A percentile compares a stretch with the other conserved stretches of the same genome.
Conservation (phyloP, 2,888 invertebrate genomes). For the Gastrophysa polygoni region DNA sequence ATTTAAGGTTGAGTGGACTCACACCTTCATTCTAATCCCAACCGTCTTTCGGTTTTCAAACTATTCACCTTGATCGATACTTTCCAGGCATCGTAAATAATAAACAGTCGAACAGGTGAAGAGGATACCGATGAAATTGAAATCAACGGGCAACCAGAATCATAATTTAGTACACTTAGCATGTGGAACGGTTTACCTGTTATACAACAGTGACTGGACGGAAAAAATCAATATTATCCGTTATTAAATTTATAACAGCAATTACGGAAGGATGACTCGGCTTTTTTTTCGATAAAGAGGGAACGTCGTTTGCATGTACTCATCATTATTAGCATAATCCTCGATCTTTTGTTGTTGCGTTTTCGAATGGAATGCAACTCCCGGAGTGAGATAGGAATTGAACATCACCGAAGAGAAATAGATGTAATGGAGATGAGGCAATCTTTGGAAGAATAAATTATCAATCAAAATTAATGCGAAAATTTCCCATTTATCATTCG, state of each 20-base stretch:
- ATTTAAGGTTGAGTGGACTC: too few relatives aligned
- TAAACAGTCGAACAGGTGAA: background rate
- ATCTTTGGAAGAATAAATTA: too few relatives aligned
- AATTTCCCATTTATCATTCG: too few relatives aligned
- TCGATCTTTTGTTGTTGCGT: too few relatives aligned
- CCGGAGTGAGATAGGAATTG: too few relatives aligned
- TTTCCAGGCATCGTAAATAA: background rate
- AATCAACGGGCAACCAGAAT: constrained; percentile 2
- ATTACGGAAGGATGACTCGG: constrained; percentile 24
- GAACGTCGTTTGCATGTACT: background rate
- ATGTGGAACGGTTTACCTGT: background rate
- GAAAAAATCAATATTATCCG: constrained; percentile 25
- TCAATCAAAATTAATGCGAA: too few relatives aligned
- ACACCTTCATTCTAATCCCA: background rate
- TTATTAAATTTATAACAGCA: constrained; percentile 30
- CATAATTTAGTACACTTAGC: constrained; percentile 5
- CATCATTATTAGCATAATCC: background rate
- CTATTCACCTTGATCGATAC: background rate
- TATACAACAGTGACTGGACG: constrained; percentile 19
- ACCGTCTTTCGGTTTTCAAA: background rate
- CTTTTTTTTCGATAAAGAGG: background rate
- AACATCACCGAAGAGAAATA: too few relatives aligned
- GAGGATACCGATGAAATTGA: background rate
- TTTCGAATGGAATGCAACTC: too few relatives aligned
- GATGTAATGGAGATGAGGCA: too few relatives aligned